These are phyloP conservation scores for Heliopora coerulea DNA, from an alignment of 92 coral and sea anemone genomes.

Conservation along the genomic window DNA sequence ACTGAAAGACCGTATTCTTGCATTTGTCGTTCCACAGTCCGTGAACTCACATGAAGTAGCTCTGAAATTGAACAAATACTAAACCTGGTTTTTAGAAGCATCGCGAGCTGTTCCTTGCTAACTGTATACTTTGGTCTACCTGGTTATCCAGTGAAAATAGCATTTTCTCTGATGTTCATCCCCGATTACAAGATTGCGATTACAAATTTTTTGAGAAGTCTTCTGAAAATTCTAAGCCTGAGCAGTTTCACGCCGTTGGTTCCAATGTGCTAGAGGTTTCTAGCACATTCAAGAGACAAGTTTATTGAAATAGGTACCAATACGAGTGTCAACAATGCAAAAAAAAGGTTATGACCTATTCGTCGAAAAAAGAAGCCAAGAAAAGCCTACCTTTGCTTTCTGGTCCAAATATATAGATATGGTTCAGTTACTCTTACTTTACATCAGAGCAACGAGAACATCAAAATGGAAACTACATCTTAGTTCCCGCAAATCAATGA, in stretches of 20 bases:
- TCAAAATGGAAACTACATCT: slow-evolving; percentile 21
- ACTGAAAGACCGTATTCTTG: too few relatives aligned
- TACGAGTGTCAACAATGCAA: slow-evolving; percentile 29
- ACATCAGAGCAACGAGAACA: slow-evolving; percentile 29
- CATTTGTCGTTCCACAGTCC: too few relatives aligned
- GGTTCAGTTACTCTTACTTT: slow-evolving; percentile 29
- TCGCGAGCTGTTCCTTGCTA: too few relatives aligned
- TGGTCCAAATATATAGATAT: slow-evolving; percentile 33
- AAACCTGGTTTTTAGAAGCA: too few relatives aligned
- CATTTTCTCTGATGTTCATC: too few relatives aligned
- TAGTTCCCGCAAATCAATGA: slow-evolving; percentile 13
- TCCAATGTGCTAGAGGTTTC: slow-evolving; percentile 27
- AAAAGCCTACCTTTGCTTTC: slow-evolving; percentile 34
- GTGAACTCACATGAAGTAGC: too few relatives aligned
- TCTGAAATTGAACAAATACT: too few relatives aligned
- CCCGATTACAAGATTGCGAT: too few relatives aligned
- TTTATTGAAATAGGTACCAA: slow-evolving; percentile 22
- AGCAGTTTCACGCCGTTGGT: slow-evolving; percentile 28
- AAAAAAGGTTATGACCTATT: slow-evolving; percentile 19
- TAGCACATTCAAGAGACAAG: slow-evolving; percentile 13
- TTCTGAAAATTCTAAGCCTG: slow-evolving; percentile 7
- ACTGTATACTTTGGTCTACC: too few relatives aligned
- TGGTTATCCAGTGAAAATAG: too few relatives aligned
- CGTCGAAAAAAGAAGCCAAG: slow-evolving; percentile 35
- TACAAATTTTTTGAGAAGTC: slow-evolving; percentile 7